Evolutionary conservation across 2,113 vertebrate genomes (phyloP).

Genomic region (Cryptomyrus ogoouensis): DNA sequence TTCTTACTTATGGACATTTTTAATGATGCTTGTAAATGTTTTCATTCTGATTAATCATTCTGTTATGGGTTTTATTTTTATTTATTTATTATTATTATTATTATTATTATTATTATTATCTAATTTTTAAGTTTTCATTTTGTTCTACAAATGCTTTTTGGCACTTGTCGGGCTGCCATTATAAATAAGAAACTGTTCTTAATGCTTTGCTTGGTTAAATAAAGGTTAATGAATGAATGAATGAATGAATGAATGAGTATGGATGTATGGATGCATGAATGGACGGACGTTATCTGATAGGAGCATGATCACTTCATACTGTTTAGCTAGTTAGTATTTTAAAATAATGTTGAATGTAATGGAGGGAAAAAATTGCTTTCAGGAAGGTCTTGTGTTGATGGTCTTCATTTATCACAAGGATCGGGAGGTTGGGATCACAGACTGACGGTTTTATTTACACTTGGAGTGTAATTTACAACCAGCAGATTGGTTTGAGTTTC

Average conservation of each 20-base stretch:
- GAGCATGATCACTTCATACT: neutral
- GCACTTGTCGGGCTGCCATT: no score
- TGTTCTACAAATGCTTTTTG: no score
- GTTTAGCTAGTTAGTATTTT: neutral
- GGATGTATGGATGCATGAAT: neutral
- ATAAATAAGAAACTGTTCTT: no score
- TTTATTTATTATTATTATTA: no score
- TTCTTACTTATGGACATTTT: no score
- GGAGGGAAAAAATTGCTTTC: neutral
- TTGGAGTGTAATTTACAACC: conserved; percentile 53
- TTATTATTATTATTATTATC: no score
- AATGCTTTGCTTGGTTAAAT: no score
- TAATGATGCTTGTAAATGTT: no score
- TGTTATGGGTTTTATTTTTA: no score
- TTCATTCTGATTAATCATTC: no score
- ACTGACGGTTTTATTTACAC: conserved; percentile 46
- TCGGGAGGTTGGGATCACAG: conserved; percentile 39
- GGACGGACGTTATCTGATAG: neutral
- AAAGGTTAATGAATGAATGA: no score
- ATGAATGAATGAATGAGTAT: neutral
- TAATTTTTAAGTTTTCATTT: no score
- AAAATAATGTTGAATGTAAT: neutral
- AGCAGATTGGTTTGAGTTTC: conserved; percentile 47
- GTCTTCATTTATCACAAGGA: conserved; percentile 44
- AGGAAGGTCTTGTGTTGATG: neutral